phyloP scores from a whole-genome alignment of 1,140 invertebrate genomes.

The Uloborus diversus region DNA sequence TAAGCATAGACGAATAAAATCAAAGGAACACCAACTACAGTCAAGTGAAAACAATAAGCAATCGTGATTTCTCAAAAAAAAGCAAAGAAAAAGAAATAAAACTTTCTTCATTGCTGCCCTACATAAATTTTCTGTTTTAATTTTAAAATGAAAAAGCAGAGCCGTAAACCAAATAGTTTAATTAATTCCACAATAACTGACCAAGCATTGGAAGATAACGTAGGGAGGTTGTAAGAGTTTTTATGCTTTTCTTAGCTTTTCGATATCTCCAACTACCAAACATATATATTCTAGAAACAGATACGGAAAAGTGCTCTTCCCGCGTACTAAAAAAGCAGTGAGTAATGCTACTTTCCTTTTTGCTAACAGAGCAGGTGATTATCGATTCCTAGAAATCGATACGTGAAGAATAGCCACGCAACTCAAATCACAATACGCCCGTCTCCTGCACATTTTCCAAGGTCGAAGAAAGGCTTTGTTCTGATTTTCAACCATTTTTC shows the following conservation, averaged over 20 bases:
- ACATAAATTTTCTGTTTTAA: too few relatives aligned
- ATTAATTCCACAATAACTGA: background rate
- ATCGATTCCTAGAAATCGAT: slow-evolving; percentile 25
- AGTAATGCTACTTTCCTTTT: slow-evolving; percentile 11
- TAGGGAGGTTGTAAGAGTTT: too few relatives aligned
- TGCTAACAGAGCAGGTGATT: slow-evolving; percentile 14
- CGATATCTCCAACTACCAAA: background rate
- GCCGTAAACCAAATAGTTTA: background rate
- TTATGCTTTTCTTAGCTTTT: background rate
- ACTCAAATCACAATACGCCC: background rate
- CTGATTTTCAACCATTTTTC: too few relatives aligned
- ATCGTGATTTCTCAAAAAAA: too few relatives aligned
- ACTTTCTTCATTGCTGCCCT: too few relatives aligned
- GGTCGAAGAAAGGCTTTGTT: too few relatives aligned
- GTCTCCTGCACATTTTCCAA: too few relatives aligned
- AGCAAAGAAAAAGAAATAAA: too few relatives aligned
- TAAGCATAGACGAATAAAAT: too few relatives aligned
- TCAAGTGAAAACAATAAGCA: too few relatives aligned
- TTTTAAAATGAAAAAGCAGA: background rate
- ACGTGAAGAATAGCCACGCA: background rate
- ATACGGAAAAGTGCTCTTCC: background rate
- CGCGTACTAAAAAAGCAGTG: background rate
- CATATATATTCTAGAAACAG: background rate
- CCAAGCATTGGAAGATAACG: too few relatives aligned
- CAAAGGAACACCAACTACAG: too few relatives aligned